These are phyloP conservation scores for Falco naumanni DNA, from an alignment of 2,797 vertebrate genomes.

Conservation along the genomic window DNA sequence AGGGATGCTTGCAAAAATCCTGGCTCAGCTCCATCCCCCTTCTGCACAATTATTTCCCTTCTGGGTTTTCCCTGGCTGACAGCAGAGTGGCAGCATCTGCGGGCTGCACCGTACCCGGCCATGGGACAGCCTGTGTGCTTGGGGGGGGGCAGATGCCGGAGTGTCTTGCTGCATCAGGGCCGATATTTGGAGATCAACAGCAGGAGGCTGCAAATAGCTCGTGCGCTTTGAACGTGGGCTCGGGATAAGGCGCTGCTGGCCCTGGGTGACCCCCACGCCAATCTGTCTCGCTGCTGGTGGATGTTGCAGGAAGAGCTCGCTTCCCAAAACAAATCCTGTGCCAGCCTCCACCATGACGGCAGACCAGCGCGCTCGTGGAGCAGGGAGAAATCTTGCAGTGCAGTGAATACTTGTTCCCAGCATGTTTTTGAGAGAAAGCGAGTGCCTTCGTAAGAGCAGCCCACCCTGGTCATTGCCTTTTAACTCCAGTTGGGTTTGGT, in stretches of 20 bases:
- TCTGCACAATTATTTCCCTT: not conserved
- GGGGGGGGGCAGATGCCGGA: not conserved
- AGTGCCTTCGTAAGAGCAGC: not conserved
- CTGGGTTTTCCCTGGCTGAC: accelerated
- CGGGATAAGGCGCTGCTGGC: not conserved
- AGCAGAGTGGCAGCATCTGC: not conserved
- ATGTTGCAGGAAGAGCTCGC: not conserved
- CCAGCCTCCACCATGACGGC: not conserved
- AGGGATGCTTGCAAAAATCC: not conserved
- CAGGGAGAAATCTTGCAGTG: not conserved
- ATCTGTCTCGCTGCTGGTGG: not conserved
- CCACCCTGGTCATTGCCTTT: not conserved
- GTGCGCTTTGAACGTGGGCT: not conserved
- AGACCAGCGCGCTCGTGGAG: not conserved
- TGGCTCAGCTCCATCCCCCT: not conserved
- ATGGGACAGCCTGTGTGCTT: not conserved
- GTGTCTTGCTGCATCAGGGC: not conserved
- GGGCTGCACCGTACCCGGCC: accelerated
- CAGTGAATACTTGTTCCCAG: not conserved
- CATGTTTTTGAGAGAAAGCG: not conserved
- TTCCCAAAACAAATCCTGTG: not conserved
- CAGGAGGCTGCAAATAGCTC: not conserved
- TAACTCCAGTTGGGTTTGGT: not conserved
- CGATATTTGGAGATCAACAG: not conserved
- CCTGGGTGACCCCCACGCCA: not conserved